Evolutionary conservation across 64 coral and sea anemone species (phyloP), one percentile per base, ranked within the genome.

Genomic region (Montipora sp.): DNA sequence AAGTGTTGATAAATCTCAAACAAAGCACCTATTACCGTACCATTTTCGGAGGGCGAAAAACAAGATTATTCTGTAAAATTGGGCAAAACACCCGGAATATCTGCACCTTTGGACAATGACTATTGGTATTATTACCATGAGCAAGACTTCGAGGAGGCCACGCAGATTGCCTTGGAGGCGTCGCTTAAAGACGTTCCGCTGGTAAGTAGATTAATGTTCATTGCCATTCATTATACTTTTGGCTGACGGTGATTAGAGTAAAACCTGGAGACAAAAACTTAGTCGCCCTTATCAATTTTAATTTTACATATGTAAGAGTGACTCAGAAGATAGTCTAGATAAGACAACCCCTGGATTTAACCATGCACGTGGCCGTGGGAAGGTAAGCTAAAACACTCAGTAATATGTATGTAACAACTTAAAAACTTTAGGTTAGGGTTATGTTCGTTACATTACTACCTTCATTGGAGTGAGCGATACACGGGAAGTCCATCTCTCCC

Each of bases 221-320:
- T 21, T 71, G 18, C 18, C 67, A 12, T 71, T 71, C 67, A 71
- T 21, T 71, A 71, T 71, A 71, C 67, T 71, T 23, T 71, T 71
- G 8, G 18, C 67, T 71, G 59, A 63, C 59, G 8, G 18, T 71
- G 19, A 71, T 71, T n/a, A 71, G 67, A 71, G 18, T 22, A 71
- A 71, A 71, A 71, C 67, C 67, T 71, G 67, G 16, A 5, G 67
- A 71, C 67, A 71, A 71, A 71, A 71, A 23, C 67, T n/a, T 71
- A 21, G 20, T 71, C 2, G 67, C 67, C 67, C 67, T 71, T 22
- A 71, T 71, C 20, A 21, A 71, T 71, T 71, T 71, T 20, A 71
- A 71, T 71, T 71, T 71, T 71, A 71, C 5, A 21, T 8, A 21
- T 71, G 67, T 71, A 71, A 14, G 59, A 63, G 59, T 63, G 59